Base-by-base conservation (phyloP, 2,888 invertebrate species). In the Drosophila trichaetosa region DNA sequence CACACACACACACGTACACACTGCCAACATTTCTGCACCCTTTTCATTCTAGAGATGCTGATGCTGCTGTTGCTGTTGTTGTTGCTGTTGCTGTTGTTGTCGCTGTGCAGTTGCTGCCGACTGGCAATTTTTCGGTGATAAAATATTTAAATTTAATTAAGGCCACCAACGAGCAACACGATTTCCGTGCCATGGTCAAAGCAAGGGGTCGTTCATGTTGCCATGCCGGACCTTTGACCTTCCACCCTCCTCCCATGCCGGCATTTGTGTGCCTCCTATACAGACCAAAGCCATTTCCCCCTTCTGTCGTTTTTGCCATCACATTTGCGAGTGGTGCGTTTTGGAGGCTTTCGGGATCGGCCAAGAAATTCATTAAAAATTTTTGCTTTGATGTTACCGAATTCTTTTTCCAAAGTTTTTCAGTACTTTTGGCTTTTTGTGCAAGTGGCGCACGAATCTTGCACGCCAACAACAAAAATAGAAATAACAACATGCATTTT, bases 111-210 rank as follows among this genome's bases (percentile, higher is more conserved):
- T 87, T 76, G 82, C 87, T 89, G 79, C 89, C 72, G 89, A 86
- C 81, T 90, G 91, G 91, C 90, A 91, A 91, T 91, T 91, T 91
- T 91, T 92, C 89, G 85, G 91, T 92, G 91, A 92, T 92, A 92
- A 92, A 92, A 93, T 92, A 93, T 93, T 92, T 93, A 92, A 92
- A 92, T 93, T 92, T 92, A 93, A 92, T 92, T 93, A 93, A 92
- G 92, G 91, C 92, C 91, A 91, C 91, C 91, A 90, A 89, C 90
- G 90, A 87, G 89, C 90, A 90, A 88, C 82, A 87, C 82, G 85
- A 75, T 80, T 89, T 88, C 74, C 78, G 77, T 75, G 85, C 81
- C 89, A 82, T 73, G 73, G 83, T 74, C 85, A 84, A 87, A 83
- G 83, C 18, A 65, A 52, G 75, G 48, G 67, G 51, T 51, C 53